These are phyloP conservation scores for Cyclophora punctaria DNA, from an alignment of 2,888 invertebrate genomes.

Conservation along the genomic window DNA sequence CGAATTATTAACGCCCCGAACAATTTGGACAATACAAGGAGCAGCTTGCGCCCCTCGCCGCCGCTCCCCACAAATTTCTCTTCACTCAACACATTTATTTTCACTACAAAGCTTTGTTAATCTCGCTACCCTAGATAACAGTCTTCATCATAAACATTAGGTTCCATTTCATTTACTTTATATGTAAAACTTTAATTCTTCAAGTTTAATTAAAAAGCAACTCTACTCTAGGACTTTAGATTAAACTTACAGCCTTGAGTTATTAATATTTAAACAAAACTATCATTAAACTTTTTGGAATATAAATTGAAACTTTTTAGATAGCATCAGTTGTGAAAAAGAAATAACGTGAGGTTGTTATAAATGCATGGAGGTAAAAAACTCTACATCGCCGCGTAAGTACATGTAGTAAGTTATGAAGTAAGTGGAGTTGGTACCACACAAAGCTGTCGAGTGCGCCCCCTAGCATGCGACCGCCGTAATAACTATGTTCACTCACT, in stretches of 20 bases:
- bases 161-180: conserved; percentile 16
- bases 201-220: no score
- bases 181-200: conserved; percentile 6
- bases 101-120: conserved; percentile 31
- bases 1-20: conserved; percentile 56
- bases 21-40: conserved; percentile 52
- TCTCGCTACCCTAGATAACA: conserved; percentile 24
- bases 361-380: no score
- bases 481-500: conserved; percentile 27
- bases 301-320: no score
- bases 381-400: no score
- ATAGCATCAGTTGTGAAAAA: no score
- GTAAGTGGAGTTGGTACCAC: no score
- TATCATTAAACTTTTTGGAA: no score
- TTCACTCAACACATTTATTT: conserved; percentile 40
- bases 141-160: conserved; percentile 15
- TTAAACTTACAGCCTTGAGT: no score
- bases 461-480: conserved; percentile 6
- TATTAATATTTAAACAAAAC: no score
- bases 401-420: no score
- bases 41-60: conserved; percentile 37
- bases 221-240: no score
- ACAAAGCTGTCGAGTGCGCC: conserved; percentile 4
- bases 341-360: no score
- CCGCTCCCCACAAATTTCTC: conserved; percentile 35